These are phyloP conservation scores for Paragorgia papillata DNA, from an alignment of 92 coral and sea anemone genomes.

Conservation along the genomic window DNA sequence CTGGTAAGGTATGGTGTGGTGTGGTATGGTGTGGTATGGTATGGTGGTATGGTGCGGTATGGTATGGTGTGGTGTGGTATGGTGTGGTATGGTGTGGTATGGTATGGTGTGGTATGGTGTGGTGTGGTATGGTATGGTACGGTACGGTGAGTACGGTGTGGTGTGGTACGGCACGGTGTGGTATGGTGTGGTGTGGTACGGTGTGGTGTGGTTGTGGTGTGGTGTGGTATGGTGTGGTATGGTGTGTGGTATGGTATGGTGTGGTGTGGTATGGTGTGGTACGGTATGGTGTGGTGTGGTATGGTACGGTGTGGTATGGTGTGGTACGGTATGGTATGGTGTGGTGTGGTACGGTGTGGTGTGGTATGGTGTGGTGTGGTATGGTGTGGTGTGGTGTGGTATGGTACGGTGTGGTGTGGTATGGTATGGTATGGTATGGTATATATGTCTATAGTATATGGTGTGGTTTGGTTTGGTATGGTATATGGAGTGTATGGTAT, in stretches of 20 bases:
- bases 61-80: too few species aligned
- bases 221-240: conserved; percentile 20
- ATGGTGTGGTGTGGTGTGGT: background rate
- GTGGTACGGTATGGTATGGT: background rate
- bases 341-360: too few species aligned
- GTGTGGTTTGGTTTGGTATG: too few species aligned
- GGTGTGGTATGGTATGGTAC: too few species aligned
- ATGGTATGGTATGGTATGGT: background rate
- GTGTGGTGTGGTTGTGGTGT: too few species aligned
- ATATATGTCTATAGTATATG: too few species aligned
- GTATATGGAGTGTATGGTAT: too few species aligned
- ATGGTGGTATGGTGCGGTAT: too few species aligned
- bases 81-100: too few species aligned
- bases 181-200: background rate
- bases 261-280: conserved; percentile 11
- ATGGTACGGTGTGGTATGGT: background rate
- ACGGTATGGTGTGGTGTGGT: background rate
- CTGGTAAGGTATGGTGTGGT: conserved; percentile 7
- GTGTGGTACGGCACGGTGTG: conserved; percentile 4
- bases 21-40: conserved; percentile 14
- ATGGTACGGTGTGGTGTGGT: background rate
- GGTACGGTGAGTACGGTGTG: too few species aligned
- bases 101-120: too few species aligned
- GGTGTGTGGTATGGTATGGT: conserved; percentile 18
- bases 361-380: too few species aligned